phyloP scores from a whole-genome alignment of 2,888 invertebrate genomes.

The Amblyteles armatorius region DNA sequence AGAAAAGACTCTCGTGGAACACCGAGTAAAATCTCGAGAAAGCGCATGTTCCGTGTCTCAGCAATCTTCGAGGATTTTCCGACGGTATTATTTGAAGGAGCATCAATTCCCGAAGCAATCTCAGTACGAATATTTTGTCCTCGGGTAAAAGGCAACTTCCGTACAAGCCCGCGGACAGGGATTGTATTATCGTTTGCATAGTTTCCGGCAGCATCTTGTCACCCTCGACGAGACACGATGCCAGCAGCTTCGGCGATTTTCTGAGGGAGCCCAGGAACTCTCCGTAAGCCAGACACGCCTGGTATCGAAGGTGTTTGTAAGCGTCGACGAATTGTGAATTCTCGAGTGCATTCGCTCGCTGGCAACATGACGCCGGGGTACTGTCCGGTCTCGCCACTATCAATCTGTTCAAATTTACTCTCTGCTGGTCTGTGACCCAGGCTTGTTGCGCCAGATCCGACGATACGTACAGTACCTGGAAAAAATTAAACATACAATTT shows the following conservation, averaged over 20 bases:
- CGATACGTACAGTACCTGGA: conserved; percentile 86
- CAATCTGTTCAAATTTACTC: conserved; percentile 91
- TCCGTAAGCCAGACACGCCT: conserved; percentile 89
- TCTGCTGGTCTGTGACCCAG: conserved; percentile 95
- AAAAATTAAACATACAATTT: conserved; percentile 26
- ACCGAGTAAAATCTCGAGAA: conserved; percentile 94
- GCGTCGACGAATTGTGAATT: conserved; percentile 91
- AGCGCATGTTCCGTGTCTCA: conserved; percentile 94
- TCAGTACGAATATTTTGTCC: conserved; percentile 89
- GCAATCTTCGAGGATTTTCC: conserved; percentile 90
- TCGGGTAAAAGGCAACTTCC: conserved; percentile 91
- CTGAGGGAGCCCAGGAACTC: conserved; percentile 90
- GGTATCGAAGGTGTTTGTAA: conserved; percentile 93
- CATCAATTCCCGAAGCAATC: conserved; percentile 89
- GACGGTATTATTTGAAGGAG: conserved; percentile 90
- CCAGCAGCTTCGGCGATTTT: conserved; percentile 89
- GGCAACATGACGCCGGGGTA: conserved; percentile 92
- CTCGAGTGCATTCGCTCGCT: conserved; percentile 88
- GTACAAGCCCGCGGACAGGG: conserved; percentile 89
- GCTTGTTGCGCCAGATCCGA: conserved; percentile 90
- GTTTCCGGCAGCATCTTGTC: conserved; percentile 86
- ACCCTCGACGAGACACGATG: conserved; percentile 89
- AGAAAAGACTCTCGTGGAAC: conserved; percentile 95
- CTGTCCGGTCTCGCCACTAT: conserved; percentile 91
- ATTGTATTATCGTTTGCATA: conserved; percentile 86